Evolutionary conservation across 2,888 invertebrate genomes (phyloP), one percentile per base, ranked within the genome.

Genomic region (Lepidocyrtinus sp.): DNA sequence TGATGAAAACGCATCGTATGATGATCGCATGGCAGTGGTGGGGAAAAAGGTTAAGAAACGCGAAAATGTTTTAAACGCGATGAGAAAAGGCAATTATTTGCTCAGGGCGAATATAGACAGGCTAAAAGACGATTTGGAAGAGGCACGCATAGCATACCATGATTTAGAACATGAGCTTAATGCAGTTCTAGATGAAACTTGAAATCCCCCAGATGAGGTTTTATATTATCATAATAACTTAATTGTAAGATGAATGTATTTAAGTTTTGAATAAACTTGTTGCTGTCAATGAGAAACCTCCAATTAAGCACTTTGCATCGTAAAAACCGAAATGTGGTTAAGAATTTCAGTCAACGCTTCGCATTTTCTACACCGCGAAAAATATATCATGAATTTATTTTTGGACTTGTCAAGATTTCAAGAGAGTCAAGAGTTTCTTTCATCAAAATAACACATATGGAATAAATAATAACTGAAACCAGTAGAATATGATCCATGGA

Each of bases 41-140:
- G 84, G 77, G 1, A 84, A 83, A 36, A 68, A 85, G 7, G 81
- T 85, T 0, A 87, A 85, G 65, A 91, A 93, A 71, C 94, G 96
- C 88, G 96, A 96, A 88, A 93, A 93, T 65, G 91, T 94, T 82
- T 90, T 96, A 9, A 91, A 93, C 50, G 94, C 95, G 0, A 90
- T 96, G 87, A 95, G 95, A 89, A 96, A 96, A 88, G 95, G 96
- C 84, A 96, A 96, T 88, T 94, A 95, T 82, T 90, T 96, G 86
- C 90, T 96, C 12, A 95, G 95, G 90, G 94, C 96, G 0, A 96
- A 96, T 88, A 95, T 96, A 0, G 96, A 96, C 89, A 91, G 95
- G 87, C 89, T 96, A 78, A 95, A 95, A 88, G 96, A 96, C 88
- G 95, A 96, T 88, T 92, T 96, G 63, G 92, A 93, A 73, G 94